Base-by-base conservation (phyloP, 35 echinoderm and acorn worm genomes). In the Apostichopus parvimensis region DNA sequence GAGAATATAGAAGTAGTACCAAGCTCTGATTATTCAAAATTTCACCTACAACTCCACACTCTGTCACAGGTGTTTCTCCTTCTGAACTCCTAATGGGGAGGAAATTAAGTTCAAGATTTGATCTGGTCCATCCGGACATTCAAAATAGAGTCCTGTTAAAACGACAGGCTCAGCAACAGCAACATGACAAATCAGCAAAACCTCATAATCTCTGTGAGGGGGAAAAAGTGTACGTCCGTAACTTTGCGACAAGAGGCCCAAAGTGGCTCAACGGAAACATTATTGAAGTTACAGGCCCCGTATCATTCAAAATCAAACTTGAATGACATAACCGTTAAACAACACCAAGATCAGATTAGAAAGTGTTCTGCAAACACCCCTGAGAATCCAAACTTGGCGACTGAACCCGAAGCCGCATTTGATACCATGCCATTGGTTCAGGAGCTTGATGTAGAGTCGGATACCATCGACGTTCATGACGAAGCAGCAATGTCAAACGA, bases 11-110 rank as follows among this genome's bases (percentile, higher is more conserved):
- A 34, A 34, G 28, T 34, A 34, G 28, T 34, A 34, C 28, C 28
- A 34, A 34, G 28, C 28, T 34, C 28, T 34, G 28, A 1, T 1
- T 34, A 34, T 34, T 34, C 28, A 34, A 34, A 34, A 34, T 2
- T 34, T 34, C 28, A 34, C 28, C 28, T 34, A 34, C 28, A 34
- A 97, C 91, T 11, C 93, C 93, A 93, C 59, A 85, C 26, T 6
- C 83, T 59, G 92, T 78, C 13, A 96, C 93, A 57, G 95, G 90
- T 15, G 25, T 92, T 6, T 24, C 87, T 15, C 95, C 93, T 14
- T 77, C 93, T 11, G 57, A 94, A 73, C 22, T 92, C 24, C 26
- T 92, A 28, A 66, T 85, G 58, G 79, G 79, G 13, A 70, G 62
- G 15, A 66, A 24, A 77, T 72, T 92, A 54, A 59, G 56, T 6